Conservation (phyloP, 2,888 invertebrate genomes). For the Hypomecis atomaria region DNA sequence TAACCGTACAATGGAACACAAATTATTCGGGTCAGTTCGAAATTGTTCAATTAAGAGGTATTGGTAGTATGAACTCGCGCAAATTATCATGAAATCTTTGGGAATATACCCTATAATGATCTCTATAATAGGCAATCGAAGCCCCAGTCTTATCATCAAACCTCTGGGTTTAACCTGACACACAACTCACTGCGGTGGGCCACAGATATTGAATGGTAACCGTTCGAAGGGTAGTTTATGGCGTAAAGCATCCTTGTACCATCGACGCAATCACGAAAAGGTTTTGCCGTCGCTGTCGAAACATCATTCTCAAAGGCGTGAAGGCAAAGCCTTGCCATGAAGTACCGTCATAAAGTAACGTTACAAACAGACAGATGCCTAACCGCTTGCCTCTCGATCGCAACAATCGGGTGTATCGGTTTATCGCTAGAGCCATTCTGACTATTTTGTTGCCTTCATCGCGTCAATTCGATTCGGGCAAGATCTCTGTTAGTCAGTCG, state of each 20-base stretch:
- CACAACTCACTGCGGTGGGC: too few species aligned
- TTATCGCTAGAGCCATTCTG: slow-evolving; percentile 34
- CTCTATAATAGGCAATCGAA: too few species aligned
- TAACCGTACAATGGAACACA: slow-evolving; percentile 7
- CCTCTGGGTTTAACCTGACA: too few species aligned
- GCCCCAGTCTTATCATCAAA: too few species aligned
- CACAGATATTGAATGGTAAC: too few species aligned
- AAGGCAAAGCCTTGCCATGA: neutral
- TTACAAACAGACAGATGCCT: slow-evolving; percentile 30
- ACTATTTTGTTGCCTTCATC: slow-evolving; percentile 53
- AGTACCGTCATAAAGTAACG: slow-evolving; percentile 20
- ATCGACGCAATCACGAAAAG: too few species aligned
- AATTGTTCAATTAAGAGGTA: slow-evolving; percentile 7
- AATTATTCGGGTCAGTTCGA: slow-evolving; percentile 18
- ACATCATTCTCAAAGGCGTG: neutral
- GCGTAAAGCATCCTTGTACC: too few species aligned
- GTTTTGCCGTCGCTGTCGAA: neutral
- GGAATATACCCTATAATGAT: too few species aligned
- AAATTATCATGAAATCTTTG: too few species aligned
- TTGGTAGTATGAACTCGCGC: too few species aligned
- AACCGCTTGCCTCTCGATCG: slow-evolving; percentile 17
- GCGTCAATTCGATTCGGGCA: slow-evolving; percentile 65
- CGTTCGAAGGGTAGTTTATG: too few species aligned
- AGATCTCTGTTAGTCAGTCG: slow-evolving; percentile 68
- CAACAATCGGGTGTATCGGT: slow-evolving; percentile 12